phyloP scores from a whole-genome alignment of 2,888 invertebrate species.

The Prosopocoilus inquinatus region DNA sequence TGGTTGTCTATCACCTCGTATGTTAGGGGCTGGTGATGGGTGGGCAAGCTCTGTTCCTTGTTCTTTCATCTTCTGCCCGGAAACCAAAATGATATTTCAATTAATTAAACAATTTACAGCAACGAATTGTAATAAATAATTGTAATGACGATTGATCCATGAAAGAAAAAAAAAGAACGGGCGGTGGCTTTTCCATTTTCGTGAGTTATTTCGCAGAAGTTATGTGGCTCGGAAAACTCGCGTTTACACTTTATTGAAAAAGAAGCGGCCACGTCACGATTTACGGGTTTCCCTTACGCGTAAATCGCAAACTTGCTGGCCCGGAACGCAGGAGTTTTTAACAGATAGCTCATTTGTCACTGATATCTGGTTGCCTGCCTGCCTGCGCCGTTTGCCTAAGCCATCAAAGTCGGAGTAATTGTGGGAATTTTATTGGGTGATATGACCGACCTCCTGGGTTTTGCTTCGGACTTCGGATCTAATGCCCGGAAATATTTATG shows the following conservation, averaged over 20 bases:
- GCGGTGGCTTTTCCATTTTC: neutral
- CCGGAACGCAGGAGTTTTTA: conserved; percentile 46
- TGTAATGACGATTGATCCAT: too few relatives aligned
- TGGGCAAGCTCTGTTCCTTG: too few relatives aligned
- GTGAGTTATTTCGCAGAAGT: conserved; percentile 21
- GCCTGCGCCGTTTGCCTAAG: conserved; percentile 33
- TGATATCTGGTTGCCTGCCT: conserved; percentile 35
- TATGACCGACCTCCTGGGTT: conserved; percentile 11
- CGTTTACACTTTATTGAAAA: conserved; percentile 43
- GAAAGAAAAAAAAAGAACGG: too few relatives aligned
- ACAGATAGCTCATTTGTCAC: conserved; percentile 48
- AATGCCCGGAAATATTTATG: too few relatives aligned
- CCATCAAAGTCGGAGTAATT: conserved; percentile 41
- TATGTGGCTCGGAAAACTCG: conserved; percentile 26
- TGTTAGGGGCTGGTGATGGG: too few relatives aligned
- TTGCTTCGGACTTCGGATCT: too few relatives aligned
- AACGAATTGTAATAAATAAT: too few relatives aligned
- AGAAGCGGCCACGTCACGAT: conserved; percentile 41
- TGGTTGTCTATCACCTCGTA: too few relatives aligned
- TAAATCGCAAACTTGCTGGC: conserved; percentile 46
- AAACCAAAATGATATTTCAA: too few relatives aligned
- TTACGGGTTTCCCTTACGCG: conserved; percentile 45
- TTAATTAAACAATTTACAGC: too few relatives aligned
- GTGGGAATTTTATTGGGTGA: conserved; percentile 34
- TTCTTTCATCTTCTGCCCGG: too few relatives aligned